Evolutionary conservation across 2,888 invertebrate species (phyloP).

Genomic region (Tipula unca): DNA sequence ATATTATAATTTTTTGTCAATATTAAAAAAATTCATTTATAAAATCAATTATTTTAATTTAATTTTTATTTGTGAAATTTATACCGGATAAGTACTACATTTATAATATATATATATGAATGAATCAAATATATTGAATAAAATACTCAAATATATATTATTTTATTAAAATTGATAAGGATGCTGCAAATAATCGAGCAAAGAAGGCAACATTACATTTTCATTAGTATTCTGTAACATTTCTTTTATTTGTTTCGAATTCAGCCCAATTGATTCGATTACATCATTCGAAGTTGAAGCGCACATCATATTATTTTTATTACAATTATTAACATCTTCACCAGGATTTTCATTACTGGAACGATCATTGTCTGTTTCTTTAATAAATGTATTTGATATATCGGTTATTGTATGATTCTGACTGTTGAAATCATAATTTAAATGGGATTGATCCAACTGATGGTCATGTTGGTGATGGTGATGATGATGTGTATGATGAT

Average conservation of each 20-base stretch:
- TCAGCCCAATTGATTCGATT: slow-evolving; percentile 20
- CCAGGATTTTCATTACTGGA: slow-evolving; percentile 14
- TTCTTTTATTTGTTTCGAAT: slow-evolving; percentile 20
- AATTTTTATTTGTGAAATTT: neutral
- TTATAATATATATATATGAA: neutral
- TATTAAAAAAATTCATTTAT: neutral
- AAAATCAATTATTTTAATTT: neutral
- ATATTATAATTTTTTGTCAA: too few relatives aligned
- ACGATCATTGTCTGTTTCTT: neutral
- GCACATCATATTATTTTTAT: neutral
- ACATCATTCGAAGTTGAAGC: neutral
- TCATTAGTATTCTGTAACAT: slow-evolving; percentile 22
- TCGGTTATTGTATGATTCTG: slow-evolving; percentile 27
- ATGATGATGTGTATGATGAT: slow-evolving; percentile 25
- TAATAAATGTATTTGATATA: slow-evolving; percentile 26
- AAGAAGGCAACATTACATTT: slow-evolving; percentile 33
- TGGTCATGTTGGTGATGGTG: neutral
- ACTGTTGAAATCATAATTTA: slow-evolving; percentile 26
- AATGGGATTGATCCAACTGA: slow-evolving; percentile 24
- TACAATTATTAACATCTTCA: neutral
- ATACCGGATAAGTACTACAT: neutral
- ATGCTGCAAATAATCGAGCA: slow-evolving; percentile 39
- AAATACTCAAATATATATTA: neutral
- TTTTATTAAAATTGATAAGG: slow-evolving; percentile 26
- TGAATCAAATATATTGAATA: neutral